phyloP scores from a whole-genome alignment of 1,140 invertebrate species.

The Drosophila micromelanica region DNA sequence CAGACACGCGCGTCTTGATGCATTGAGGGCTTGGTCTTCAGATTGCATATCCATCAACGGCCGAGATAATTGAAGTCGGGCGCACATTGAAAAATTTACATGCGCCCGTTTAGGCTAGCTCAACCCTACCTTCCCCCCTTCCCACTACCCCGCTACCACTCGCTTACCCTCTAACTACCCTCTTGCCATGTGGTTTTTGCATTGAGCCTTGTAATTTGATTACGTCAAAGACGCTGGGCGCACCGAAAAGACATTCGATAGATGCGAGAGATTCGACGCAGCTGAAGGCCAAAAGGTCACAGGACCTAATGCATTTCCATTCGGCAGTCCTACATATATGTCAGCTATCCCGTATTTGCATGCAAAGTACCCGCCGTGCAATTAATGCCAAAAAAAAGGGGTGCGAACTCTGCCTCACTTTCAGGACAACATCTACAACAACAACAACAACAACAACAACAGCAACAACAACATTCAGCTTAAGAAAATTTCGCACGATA shows the following conservation, averaged over 20 bases:
- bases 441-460: background rate
- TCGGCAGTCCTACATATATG: background rate
- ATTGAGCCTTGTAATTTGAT: constrained; percentile 72
- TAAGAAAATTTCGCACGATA: constrained; percentile 48
- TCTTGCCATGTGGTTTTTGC: constrained; percentile 38
- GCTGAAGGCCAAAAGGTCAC: constrained; percentile 13
- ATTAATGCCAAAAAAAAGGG: constrained; percentile 37
- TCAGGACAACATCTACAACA: background rate
- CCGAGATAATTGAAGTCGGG: constrained; percentile 67
- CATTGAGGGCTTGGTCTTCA: constrained; percentile 53
- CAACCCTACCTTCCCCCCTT: constrained; percentile 18
- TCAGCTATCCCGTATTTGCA: constrained; percentile 25
- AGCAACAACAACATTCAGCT: background rate
- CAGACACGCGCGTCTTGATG: constrained; percentile 36
- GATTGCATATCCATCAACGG: constrained; percentile 53
- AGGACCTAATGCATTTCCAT: constrained; percentile 30
- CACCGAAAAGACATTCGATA: constrained; percentile 31
- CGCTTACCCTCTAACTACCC: constrained; percentile 1
- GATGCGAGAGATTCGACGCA: constrained; percentile 2
- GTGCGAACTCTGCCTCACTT: constrained; percentile 14
- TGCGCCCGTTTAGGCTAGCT: constrained; percentile 39
- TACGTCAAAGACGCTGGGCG: constrained; percentile 48
- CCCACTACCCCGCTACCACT: too few relatives aligned
- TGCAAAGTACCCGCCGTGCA: constrained; percentile 41
- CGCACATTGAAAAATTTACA: constrained; percentile 61